Percentiles rank a stretch among this genome's conserved stretches.
phyloP scores from a whole-genome alignment of 1,140 invertebrate species.

The Asbolus verrucosus region DNA sequence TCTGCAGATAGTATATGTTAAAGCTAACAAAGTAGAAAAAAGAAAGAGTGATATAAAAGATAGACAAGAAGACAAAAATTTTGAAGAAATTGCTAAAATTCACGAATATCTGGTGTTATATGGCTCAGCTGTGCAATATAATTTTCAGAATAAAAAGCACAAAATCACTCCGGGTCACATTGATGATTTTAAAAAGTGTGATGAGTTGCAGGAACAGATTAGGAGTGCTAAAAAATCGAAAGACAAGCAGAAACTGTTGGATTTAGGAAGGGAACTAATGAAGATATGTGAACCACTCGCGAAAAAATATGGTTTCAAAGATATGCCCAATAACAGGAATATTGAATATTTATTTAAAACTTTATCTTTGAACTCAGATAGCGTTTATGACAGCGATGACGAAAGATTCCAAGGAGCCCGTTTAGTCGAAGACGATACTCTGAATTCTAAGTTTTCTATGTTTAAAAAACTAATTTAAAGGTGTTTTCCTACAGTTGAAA shows the following conservation, averaged over 20 bases:
- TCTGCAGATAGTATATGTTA: slow-evolving; percentile 1
- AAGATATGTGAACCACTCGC: neutral
- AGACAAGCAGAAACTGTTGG: neutral
- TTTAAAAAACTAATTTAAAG: too few relatives aligned
- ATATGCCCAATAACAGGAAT: too few relatives aligned
- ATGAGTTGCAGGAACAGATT: neutral
- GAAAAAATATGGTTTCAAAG: neutral
- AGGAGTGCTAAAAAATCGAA: too few relatives aligned
- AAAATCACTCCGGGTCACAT: neutral
- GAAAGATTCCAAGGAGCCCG: too few relatives aligned
- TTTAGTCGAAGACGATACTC: too few relatives aligned
- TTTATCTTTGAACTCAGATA: too few relatives aligned
- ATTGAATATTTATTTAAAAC: too few relatives aligned
- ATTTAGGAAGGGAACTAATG: neutral
- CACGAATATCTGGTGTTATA: slow-evolving; percentile 6
- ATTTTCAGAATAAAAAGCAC: slow-evolving; percentile 22
- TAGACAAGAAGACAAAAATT: slow-evolving; percentile 5
- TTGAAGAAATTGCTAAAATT: slow-evolving; percentile 3
- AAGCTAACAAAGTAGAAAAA: slow-evolving; percentile 9
- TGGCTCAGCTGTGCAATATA: neutral
- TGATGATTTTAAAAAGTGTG: neutral
- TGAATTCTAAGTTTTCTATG: too few relatives aligned
- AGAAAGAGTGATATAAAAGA: neutral
- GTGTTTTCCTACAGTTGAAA: too few relatives aligned
- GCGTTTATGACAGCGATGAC: too few relatives aligned